Evolutionary conservation across 1,140 invertebrate genomes (phyloP).

Genomic region (Coenobita brevimanus): DNA sequence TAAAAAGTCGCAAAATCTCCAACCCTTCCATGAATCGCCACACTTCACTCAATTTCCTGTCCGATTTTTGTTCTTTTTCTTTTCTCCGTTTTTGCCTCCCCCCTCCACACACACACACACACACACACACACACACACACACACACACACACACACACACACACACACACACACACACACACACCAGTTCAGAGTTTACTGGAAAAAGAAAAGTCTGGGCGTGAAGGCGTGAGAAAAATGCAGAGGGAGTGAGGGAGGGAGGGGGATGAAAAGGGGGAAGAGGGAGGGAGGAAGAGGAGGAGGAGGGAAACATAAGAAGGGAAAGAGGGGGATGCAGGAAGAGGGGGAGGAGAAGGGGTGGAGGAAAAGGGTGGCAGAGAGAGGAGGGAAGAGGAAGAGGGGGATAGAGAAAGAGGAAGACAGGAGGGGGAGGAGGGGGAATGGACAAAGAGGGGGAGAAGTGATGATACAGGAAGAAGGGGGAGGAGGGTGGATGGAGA

Average conservation of each 20-base stretch:
- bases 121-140: background rate
- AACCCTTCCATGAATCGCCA: background rate
- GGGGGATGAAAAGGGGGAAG: background rate
- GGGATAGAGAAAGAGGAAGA: background rate
- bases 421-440: too few species aligned
- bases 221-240: too few species aligned
- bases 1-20: too few species aligned
- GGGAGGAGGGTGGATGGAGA: too few species aligned
- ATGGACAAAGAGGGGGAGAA: background rate
- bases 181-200: background rate
- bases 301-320: background rate
- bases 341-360: background rate
- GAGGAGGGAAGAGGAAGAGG: background rate
- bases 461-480: too few species aligned
- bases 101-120: background rate
- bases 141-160: constrained; percentile 10
- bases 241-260: background rate
- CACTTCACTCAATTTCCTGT: background rate
- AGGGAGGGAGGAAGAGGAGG: background rate
- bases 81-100: background rate
- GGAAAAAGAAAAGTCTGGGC: background rate
- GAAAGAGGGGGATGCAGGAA: too few species aligned
- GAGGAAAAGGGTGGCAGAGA: background rate
- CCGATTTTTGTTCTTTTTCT: background rate
- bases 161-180: too few species aligned